Evolutionary conservation across 2,888 invertebrate species (phyloP).

Genomic region (Drosophila lutescens): DNA sequence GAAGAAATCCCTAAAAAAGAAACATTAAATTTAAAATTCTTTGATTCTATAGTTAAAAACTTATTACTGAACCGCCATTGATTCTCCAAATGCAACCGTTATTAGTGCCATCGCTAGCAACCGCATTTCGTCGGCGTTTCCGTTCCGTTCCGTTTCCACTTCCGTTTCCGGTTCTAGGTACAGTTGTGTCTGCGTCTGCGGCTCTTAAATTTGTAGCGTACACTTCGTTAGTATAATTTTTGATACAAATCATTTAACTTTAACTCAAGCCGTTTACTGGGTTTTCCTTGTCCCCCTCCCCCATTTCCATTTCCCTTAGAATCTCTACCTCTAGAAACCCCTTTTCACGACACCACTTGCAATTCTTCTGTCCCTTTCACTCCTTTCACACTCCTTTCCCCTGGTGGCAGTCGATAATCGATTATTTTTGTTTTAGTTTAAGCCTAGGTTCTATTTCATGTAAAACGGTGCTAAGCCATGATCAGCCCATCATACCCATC

Average conservation of each 20-base stretch:
- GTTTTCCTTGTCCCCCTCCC: conserved; percentile 17
- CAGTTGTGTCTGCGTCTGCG: conserved; percentile 48
- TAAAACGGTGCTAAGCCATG: conserved; percentile 77
- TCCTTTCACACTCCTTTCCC: conserved; percentile 7
- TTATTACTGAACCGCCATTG: too few relatives aligned
- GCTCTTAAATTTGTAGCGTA: conserved; percentile 48
- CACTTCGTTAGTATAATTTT: conserved; percentile 67
- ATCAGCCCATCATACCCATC: conserved; percentile 10
- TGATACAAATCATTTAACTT: conserved; percentile 51
- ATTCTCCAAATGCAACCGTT: neutral
- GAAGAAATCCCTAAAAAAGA: too few relatives aligned
- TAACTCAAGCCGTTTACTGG: conserved; percentile 63
- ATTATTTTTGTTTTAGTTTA: conserved; percentile 55
- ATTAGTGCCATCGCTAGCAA: neutral
- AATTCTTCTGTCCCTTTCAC: neutral
- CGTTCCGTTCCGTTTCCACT: conserved; percentile 20
- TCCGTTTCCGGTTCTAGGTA: conserved; percentile 27
- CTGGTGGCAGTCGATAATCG: conserved; percentile 64
- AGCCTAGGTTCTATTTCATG: conserved; percentile 65
- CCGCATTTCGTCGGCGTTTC: neutral
- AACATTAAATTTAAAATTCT: too few relatives aligned
- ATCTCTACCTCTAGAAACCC: neutral
- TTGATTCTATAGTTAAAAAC: too few relatives aligned
- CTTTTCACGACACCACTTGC: neutral
- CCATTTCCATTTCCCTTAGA: neutral